Evolutionary conservation across 2,113 vertebrate species (phyloP).

Genomic region (Edolisoma coerulescens): DNA sequence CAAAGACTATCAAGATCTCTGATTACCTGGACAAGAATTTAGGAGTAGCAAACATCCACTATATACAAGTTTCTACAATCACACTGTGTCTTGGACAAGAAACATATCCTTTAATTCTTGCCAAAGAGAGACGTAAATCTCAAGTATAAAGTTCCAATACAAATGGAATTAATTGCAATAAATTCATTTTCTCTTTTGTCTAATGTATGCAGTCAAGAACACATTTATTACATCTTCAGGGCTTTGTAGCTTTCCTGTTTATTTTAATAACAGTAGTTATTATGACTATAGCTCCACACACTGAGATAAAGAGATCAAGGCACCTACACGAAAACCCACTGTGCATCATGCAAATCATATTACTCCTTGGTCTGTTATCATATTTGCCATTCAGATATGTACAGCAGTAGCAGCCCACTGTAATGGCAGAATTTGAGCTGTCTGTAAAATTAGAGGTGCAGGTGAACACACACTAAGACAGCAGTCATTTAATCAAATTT

Average conservation of each 20-base stretch:
- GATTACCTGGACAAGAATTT: not conserved
- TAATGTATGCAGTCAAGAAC: not conserved
- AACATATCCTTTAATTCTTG: not conserved
- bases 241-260: not conserved
- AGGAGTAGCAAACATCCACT: not conserved
- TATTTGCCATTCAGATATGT: not conserved
- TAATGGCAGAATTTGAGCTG: not conserved
- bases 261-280: not conserved
- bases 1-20: not conserved
- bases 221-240: not conserved
- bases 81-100: not conserved
- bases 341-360: not conserved
- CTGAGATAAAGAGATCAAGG: not conserved
- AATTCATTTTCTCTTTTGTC: not conserved
- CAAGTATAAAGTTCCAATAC: not conserved
- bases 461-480: not conserved
- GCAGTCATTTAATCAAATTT: not conserved
- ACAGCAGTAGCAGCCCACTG: not conserved
- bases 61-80: not conserved
- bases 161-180: not conserved
- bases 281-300: not conserved
- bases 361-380: not conserved
- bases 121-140: not conserved
- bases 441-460: not conserved
- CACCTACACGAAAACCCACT: not conserved